Base-by-base conservation (phyloP, 2,888 invertebrate species). In the Esperia sulphurella region DNA sequence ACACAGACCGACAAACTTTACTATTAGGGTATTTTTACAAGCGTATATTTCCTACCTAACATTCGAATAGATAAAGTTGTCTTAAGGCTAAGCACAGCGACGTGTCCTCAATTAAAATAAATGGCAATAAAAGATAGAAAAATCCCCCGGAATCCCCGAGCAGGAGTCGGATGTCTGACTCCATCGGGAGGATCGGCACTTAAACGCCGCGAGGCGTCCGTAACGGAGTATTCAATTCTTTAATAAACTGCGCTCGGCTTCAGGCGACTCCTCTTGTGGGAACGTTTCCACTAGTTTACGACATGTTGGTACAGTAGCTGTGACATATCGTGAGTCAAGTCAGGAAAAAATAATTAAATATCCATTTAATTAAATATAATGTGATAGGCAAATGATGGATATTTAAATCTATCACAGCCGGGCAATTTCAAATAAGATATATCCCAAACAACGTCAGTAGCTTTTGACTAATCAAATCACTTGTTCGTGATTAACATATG, bases 201-300 rank as follows among this genome's bases (percentile, higher is more conserved):
- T 82, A 80, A 80, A 77, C 75, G 77, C 72, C 79, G 73, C 63
- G 73, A 71, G 67, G 72, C 75, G 75, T 66, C 68, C 65, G 75
- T 81, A 83, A 85, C 83, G 79, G 83, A 67, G 78, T 77, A 77
- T 82, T 79, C 83, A 79, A 70, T 77, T 83, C 83, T 83, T 78
- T 83, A 78, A 85, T 84, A 86, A 83, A 86, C 81, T 79, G 83
- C 78, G 61, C 63, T 65, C 47, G 66, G 59, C 66, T 68, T 63
- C 55, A 59, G 59, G 59, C 67, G 68, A n/a, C n/a, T 66, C 63
- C 55, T 62, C 52, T 55, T 47, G 41, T 3, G 46, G 13, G 57
- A 3, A 14, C 29, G 76, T 75, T 58, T 64, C 59, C 86, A 67
- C 62, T 74, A 58, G 38, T 31, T 31, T n/a, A 33, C 21, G 30